Percentiles rank a stretch among this genome's conserved stretches.
These are phyloP conservation scores for Loxodonta africana DNA, from an alignment of 2,113 vertebrate genomes.

Conservation along the genomic window DNA sequence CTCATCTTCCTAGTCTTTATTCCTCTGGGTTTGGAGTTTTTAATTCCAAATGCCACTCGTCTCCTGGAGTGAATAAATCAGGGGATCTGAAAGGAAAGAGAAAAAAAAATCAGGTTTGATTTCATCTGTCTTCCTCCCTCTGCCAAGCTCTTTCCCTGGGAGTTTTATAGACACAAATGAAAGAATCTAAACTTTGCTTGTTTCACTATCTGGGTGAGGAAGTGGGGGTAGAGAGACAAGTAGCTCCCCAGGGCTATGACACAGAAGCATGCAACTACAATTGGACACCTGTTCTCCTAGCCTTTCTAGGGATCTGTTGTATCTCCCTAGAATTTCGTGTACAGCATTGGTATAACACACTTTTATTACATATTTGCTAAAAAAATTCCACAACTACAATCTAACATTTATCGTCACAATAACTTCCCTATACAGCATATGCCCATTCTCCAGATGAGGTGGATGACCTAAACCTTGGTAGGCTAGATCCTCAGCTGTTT, in stretches of 20 bases:
- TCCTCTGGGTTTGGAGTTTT: conserved; percentile 60
- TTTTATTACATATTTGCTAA: not conserved
- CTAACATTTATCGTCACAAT: not conserved
- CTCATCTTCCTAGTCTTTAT: conserved; percentile 50
- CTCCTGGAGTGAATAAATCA: conserved; percentile 64
- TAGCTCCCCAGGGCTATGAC: not conserved
- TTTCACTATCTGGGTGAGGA: not conserved
- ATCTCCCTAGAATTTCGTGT: not conserved
- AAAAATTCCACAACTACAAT: not conserved
- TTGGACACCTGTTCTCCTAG: not conserved
- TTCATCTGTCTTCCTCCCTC: conserved; percentile 12
- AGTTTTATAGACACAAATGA: conserved; percentile 58
- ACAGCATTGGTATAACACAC: not conserved
- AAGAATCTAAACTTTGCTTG: not conserved
- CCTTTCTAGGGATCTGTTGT: not conserved
- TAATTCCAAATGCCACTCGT: conserved; percentile 66
- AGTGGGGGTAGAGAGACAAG: not conserved
- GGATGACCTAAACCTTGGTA: not conserved
- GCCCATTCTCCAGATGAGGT: not conserved
- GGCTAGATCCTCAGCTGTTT: not conserved
- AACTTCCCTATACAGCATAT: not conserved
- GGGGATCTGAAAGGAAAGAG: conserved; percentile 34
- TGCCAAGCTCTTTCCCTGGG: not conserved
- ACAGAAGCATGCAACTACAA: not conserved
- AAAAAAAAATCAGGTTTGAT: conserved; percentile 56